These are phyloP conservation scores for Buceros bicornis DNA, from an alignment of 2,797 vertebrate species.

Conservation along the genomic window DNA sequence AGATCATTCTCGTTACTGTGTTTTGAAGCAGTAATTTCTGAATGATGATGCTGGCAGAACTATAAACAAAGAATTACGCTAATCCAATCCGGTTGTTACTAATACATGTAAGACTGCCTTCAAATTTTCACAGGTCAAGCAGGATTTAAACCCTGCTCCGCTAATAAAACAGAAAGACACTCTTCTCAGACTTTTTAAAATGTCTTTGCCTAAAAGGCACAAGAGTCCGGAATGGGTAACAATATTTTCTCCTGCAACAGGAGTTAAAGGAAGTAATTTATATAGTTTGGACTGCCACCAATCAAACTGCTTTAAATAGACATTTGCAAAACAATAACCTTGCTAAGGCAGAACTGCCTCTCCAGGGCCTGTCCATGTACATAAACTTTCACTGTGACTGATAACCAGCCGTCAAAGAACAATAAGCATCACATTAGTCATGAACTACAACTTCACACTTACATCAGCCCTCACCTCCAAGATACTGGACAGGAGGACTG, in stretches of 20 bases:
- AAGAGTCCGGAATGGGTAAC: background rate
- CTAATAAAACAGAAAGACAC: background rate
- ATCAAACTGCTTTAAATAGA: background rate
- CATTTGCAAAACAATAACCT: background rate
- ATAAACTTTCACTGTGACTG: background rate
- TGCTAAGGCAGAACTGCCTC: background rate
- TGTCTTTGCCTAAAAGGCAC: background rate
- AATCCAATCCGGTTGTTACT: slow-evolving; percentile 64
- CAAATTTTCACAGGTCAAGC: slow-evolving; percentile 63
- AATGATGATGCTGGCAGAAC: slow-evolving; percentile 63
- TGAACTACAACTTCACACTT: background rate
- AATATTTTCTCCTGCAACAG: background rate
- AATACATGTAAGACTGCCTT: slow-evolving; percentile 37
- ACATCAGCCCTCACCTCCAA: background rate
- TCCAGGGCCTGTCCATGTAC: background rate
- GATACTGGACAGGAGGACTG: background rate
- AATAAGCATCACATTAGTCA: background rate
- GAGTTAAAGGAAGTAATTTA: background rate
- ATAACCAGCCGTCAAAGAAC: background rate
- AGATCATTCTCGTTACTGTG: slow-evolving; percentile 20
- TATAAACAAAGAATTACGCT: slow-evolving; percentile 70
- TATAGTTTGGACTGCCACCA: background rate
- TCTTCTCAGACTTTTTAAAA: background rate
- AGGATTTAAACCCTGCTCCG: slow-evolving; percentile 45
- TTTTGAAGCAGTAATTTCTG: slow-evolving; percentile 52